Evolutionary conservation across 2,888 invertebrate genomes (phyloP).

Genomic region (Diaperis boleti): DNA sequence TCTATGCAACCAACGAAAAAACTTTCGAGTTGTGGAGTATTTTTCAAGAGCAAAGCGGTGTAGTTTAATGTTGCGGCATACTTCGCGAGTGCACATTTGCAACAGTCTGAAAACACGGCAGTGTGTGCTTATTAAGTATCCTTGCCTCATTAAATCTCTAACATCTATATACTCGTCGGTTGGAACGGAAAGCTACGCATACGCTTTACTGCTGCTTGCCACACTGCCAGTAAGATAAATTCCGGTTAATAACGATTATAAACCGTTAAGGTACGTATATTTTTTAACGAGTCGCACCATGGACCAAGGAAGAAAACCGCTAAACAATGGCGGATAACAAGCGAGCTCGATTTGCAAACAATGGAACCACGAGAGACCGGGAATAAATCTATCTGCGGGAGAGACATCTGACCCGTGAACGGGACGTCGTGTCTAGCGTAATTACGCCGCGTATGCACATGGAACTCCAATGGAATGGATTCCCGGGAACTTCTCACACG

Average conservation of each 20-base stretch:
- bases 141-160: slow-evolving; percentile 39
- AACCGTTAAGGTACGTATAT: slow-evolving; percentile 54
- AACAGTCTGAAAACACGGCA: slow-evolving; percentile 34
- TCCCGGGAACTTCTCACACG: slow-evolving; percentile 35
- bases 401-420: slow-evolving; percentile 58
- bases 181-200: slow-evolving; percentile 30
- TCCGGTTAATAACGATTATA: slow-evolving; percentile 47
- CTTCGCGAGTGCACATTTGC: slow-evolving; percentile 36
- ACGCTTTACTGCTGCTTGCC: slow-evolving; percentile 25
- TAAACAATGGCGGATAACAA: slow-evolving; percentile 64
- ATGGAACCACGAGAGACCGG: slow-evolving; percentile 60
- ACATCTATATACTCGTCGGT: slow-evolving; percentile 41
- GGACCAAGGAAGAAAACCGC: slow-evolving; percentile 55
- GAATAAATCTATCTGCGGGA: slow-evolving; percentile 59
- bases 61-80: slow-evolving; percentile 36
- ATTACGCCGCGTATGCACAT: slow-evolving; percentile 45
- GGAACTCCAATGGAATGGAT: slow-evolving; percentile 16
- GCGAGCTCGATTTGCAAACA: slow-evolving; percentile 64
- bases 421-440: slow-evolving; percentile 53
- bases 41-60: no score
- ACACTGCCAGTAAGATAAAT: slow-evolving; percentile 39
- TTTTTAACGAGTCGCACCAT: slow-evolving; percentile 53
- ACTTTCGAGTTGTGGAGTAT: no score
- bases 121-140: slow-evolving; percentile 37
- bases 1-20: no score